Conservation (phyloP, 1,140 invertebrate genomes). For the Hyphantria cunea region DNA sequence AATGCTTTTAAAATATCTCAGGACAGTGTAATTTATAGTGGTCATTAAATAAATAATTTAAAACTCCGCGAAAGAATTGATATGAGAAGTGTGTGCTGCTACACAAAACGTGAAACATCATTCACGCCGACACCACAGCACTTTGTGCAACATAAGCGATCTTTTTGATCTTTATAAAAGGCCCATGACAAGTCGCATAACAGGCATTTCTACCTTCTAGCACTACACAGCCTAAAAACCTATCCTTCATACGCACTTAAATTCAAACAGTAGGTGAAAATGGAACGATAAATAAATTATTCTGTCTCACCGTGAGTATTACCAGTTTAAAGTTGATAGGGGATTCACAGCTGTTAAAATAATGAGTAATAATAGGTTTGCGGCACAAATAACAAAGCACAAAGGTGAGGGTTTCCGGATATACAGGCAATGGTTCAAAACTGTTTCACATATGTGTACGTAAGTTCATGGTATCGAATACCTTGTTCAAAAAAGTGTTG, state of each 20-base stretch:
- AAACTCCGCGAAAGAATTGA: slow-evolving; percentile 27
- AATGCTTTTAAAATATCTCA: slow-evolving; percentile 9
- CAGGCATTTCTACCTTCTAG: slow-evolving; percentile 11
- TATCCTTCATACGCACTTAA: neutral
- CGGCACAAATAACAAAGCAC: slow-evolving; percentile 36
- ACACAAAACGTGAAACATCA: slow-evolving; percentile 30
- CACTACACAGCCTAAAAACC: slow-evolving; percentile 12
- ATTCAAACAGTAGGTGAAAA: neutral
- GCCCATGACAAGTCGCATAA: slow-evolving; percentile 28
- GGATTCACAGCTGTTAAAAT: slow-evolving; percentile 53
- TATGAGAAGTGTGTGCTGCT: slow-evolving; percentile 22
- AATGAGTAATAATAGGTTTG: slow-evolving; percentile 47
- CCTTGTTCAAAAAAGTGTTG: too few relatives aligned
- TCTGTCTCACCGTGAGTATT: slow-evolving; percentile 13
- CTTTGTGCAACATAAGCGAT: slow-evolving; percentile 28
- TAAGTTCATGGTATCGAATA: neutral
- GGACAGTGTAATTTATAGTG: slow-evolving; percentile 18
- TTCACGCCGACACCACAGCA: slow-evolving; percentile 27
- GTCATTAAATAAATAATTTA: slow-evolving; percentile 31
- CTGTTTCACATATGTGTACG: neutral
- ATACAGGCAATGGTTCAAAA: neutral
- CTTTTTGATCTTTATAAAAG: slow-evolving; percentile 31
- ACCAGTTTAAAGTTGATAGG: neutral
- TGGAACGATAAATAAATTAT: neutral
- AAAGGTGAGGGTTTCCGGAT: neutral